Conservation (phyloP, 2,797 vertebrate species). For the Bradypodion pumilum region DNA sequence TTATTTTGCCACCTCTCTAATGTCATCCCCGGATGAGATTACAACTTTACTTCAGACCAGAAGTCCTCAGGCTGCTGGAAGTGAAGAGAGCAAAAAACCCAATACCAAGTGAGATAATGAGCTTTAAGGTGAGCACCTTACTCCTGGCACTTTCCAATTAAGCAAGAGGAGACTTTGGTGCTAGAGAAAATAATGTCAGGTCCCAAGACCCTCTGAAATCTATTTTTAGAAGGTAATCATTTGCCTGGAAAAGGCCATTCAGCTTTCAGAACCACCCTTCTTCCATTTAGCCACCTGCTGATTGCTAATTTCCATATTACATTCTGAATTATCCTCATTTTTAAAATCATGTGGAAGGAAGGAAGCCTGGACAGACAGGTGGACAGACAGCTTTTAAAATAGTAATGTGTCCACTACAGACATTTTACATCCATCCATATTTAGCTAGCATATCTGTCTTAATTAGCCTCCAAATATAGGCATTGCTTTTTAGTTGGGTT, state of each 20-base stretch:
- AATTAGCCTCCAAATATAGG: neutral
- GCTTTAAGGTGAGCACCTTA: slow-evolving; percentile 65
- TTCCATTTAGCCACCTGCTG: slow-evolving; percentile 44
- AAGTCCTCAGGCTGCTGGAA: slow-evolving; percentile 20
- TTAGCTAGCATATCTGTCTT: neutral
- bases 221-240: slow-evolving; percentile 55
- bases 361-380: neutral
- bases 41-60: slow-evolving; percentile 34
- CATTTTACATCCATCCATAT: neutral
- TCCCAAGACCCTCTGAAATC: slow-evolving; percentile 47
- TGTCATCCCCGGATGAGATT: slow-evolving; percentile 27
- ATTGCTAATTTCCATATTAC: slow-evolving; percentile 50
- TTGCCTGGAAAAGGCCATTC: slow-evolving; percentile 60
- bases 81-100: neutral
- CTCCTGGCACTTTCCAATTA: slow-evolving; percentile 67
- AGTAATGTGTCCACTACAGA: neutral
- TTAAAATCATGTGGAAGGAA: neutral
- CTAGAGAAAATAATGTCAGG: slow-evolving; percentile 50
- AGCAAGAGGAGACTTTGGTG: slow-evolving; percentile 17
- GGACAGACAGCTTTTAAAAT: slow-evolving; percentile 8
- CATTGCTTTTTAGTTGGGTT: neutral
- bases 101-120: slow-evolving; percentile 55
- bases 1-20: neutral
- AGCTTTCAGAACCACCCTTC: slow-evolving; percentile 48
- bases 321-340: slow-evolving; percentile 41